These are phyloP conservation scores for Philypnodon macrostomus DNA, from an alignment of 2,797 vertebrate genomes.

Conservation along the genomic window DNA sequence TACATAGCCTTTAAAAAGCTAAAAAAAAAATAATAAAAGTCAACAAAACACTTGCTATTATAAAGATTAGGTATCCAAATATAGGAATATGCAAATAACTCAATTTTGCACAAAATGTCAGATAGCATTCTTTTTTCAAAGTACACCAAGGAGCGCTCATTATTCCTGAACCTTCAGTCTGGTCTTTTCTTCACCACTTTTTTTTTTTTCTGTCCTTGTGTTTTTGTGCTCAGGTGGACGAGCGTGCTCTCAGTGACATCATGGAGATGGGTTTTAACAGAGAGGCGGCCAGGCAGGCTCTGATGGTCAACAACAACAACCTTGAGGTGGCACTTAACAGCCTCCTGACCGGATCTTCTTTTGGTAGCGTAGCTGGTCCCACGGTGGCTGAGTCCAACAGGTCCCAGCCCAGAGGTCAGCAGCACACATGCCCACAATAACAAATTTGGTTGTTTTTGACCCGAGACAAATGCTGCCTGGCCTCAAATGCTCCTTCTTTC, in stretches of 20 bases:
- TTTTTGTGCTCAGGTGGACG: constrained; percentile 85
- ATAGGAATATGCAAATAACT: too few relatives aligned
- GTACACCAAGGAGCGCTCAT: too few relatives aligned
- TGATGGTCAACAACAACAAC: constrained; percentile 96
- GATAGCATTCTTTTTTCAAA: too few relatives aligned
- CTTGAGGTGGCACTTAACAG: constrained; percentile 93
- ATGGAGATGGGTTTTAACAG: constrained; percentile 99
- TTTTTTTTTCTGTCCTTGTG: not conserved
- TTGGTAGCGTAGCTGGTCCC: constrained; percentile 77
- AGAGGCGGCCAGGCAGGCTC: constrained; percentile 89
- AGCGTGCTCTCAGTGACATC: constrained; percentile 92
- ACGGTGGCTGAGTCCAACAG: constrained; percentile 65
- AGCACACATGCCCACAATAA: constrained; percentile 9
- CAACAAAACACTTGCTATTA: too few relatives aligned
- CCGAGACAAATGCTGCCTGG: constrained; percentile 12
- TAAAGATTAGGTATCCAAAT: too few relatives aligned
- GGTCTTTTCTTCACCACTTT: not conserved
- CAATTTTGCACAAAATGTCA: too few relatives aligned
- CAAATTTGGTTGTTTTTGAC: not conserved
- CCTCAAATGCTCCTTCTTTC: constrained; percentile 12
- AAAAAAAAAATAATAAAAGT: too few relatives aligned
- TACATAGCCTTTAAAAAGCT: too few relatives aligned
- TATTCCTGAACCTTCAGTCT: not conserved
- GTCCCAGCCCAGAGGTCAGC: constrained; percentile 85
- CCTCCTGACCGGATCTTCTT: constrained; percentile 84